Evolutionary conservation across 2,888 invertebrate genomes (phyloP), one percentile per base, ranked within the genome.

Genomic region (Calliopum simillimum): DNA sequence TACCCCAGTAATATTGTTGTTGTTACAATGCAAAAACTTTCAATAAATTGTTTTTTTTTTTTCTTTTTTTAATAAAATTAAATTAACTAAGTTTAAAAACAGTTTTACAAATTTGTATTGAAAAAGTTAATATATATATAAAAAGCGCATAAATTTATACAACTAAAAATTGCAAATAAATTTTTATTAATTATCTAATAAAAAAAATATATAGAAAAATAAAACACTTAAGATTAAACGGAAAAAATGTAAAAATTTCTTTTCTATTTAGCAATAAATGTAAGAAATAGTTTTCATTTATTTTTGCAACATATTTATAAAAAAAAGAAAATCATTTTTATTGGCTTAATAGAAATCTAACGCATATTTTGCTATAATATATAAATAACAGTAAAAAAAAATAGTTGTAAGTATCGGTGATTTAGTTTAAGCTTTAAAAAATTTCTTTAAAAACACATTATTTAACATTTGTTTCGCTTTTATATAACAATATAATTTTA

Each of bases 381-480:
- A 51, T 53, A 64, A 41, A 64, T 51, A 64, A 64, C 53, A 64
- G 25, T 64, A 64, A 53, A 64, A 64, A 64, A 62, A 23, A 64
- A 46, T 61, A 21, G 46, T n/a, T 59, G 13, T 16, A 25, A 41
- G 19, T 19, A 14, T 33, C 19, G 21, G n/a, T 43, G 43, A 16
- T 59, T 59, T 59, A 59, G 59, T 59, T 59, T 21, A 44, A 43
- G 59, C 59, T 16, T 47, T 61, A 61, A 61, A 46, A 46, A n/a
- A 19, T 33, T 25, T 33, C 33, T 33, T 33, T 33, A 33, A 33
- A 61, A 59, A 59, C 12, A 59, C 12, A 59, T 59, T 13, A 43
- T 43, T 46, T 61, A 46, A 58, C 23, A 58, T 58, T 58, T 49
- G 4, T 25, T 33, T 8, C 14, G 19, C 14, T 63, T 63, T 44